A percentile compares a stretch with the other conserved stretches of the same genome.
These are phyloP conservation scores for Drosophila algonquin DNA, from an alignment of 2,888 invertebrate genomes.

Conservation along the genomic window DNA sequence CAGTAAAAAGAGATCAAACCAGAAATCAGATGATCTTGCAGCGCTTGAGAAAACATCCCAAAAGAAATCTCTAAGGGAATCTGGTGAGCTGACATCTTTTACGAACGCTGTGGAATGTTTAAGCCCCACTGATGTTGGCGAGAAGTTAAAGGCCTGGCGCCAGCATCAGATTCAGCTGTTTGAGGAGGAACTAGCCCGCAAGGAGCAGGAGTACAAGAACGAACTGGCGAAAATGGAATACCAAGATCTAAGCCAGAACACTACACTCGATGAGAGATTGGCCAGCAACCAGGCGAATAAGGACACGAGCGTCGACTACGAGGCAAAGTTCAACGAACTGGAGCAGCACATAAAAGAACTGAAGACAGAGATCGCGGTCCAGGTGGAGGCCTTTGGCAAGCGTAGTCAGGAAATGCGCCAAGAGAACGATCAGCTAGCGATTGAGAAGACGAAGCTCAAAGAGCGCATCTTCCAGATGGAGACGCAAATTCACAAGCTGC, in stretches of 20 bases:
- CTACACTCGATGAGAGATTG: constrained; percentile 24
- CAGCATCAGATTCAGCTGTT: constrained; percentile 87
- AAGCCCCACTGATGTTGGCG: constrained; percentile 8
- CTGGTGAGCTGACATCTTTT: not conserved
- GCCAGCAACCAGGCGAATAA: too few species aligned
- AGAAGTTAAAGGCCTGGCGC: constrained; percentile 90
- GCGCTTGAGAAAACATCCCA: not conserved
- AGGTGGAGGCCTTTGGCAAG: constrained; percentile 57
- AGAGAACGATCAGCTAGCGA: constrained; percentile 83
- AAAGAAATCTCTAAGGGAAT: not conserved
- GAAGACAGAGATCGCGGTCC: constrained; percentile 53
- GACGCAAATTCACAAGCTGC: constrained; percentile 52
- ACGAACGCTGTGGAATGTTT: not conserved
- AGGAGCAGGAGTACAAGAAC: constrained; percentile 81
- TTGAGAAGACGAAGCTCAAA: constrained; percentile 81
- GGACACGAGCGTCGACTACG: constrained; percentile 37
- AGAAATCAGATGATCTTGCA: not conserved
- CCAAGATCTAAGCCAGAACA: not conserved
- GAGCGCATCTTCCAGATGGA: constrained; percentile 69
- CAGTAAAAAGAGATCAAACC: not conserved
- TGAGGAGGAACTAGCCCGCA: constrained; percentile 86
- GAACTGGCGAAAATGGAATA: constrained; percentile 14
- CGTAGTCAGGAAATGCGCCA: constrained; percentile 84
- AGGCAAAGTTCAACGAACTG: constrained; percentile 58
- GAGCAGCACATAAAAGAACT: constrained; percentile 62